Base-by-base conservation (phyloP, 2,113 vertebrate species). In the Eublepharis macularius region DNA sequence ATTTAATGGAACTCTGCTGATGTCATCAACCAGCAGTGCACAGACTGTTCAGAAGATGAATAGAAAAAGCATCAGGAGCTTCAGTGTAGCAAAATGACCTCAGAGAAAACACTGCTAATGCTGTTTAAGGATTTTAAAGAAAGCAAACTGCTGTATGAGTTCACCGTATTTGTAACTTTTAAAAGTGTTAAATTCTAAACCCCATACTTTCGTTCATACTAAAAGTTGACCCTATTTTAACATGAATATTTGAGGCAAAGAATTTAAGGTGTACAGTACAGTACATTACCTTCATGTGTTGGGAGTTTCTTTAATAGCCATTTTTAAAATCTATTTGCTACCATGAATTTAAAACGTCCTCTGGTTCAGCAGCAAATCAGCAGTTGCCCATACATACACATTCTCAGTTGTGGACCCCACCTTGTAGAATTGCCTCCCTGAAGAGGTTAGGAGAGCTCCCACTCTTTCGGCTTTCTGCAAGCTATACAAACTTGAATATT, bases 1-100 rank as follows among this genome's bases (percentile, higher is more conserved):
- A 26, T 91, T 87, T 92, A 88, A 69, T 51, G 65, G 84, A 85
- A 80, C 60, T 12, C 63, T 80, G 65, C 43, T 85, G 54, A 80
- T 80, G 75, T 81, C 80, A 86, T 78, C 81, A 89, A 26, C 29
- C 32, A 78, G 16, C 83, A 51, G 36, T 82, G 54, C 45, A 54
- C 82, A 88, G 39, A 29, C 17, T 84, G 83, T 49, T n/a, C 19
- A 81, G 90, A 74, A 34, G 79, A 80, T n/a, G 24, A 51, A 78
- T 34, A 80, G 29, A 78, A 86, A 84, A 78, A 13, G 2, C 4
- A 0, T 60, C 83, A 41, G 60, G 45, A 36, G n/a, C 76, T 84
- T 63, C 12, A 14, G 39, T 2, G 41, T 36, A 69, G 79, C 36
- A 88, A 70, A 89, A 86, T 78, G 32, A 39, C 85, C n/a, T 11